Conservation (phyloP, 2,113 vertebrate genomes). For the Oncorhynchus masou region DNA sequence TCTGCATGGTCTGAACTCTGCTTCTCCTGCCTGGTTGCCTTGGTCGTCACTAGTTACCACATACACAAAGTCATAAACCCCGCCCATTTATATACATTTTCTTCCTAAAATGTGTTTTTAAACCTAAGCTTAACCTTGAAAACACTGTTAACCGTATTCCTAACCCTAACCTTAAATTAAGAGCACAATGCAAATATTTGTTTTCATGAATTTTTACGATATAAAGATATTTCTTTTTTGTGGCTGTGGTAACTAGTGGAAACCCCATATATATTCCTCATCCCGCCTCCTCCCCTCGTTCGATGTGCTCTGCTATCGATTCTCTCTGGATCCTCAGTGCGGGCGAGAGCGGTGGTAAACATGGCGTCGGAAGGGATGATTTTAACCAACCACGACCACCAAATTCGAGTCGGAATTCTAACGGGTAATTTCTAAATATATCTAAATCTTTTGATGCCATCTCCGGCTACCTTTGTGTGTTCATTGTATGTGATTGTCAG, state of each 20-base stretch:
- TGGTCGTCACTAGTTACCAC: too few relatives aligned
- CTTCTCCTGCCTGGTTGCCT: slow-evolving; percentile 27
- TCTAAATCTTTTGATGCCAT: neutral
- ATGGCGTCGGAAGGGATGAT: slow-evolving; percentile 97
- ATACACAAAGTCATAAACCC: too few relatives aligned
- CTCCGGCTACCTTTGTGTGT: slow-evolving; percentile 19
- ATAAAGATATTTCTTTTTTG: too few relatives aligned
- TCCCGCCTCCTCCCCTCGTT: slow-evolving; percentile 26
- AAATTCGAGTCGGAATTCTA: slow-evolving; percentile 91
- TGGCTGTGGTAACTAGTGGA: too few relatives aligned
- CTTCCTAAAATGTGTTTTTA: too few relatives aligned
- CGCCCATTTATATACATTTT: too few relatives aligned
- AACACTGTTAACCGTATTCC: too few relatives aligned
- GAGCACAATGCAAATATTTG: too few relatives aligned
- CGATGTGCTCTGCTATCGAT: slow-evolving; percentile 51
- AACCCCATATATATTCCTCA: neutral
- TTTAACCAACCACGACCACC: slow-evolving; percentile 95
- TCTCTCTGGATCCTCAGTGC: slow-evolving; percentile 63
- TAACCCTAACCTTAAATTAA: too few relatives aligned
- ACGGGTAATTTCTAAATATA: slow-evolving; percentile 78
- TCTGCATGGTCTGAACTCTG: slow-evolving; percentile 19
- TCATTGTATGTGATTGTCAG: slow-evolving; percentile 44
- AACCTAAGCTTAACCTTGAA: too few relatives aligned
- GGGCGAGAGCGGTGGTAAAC: slow-evolving; percentile 81
- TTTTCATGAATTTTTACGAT: too few relatives aligned